These are phyloP conservation scores for Parnassius apollo DNA, from an alignment of 2,888 invertebrate species.

Conservation along the genomic window DNA sequence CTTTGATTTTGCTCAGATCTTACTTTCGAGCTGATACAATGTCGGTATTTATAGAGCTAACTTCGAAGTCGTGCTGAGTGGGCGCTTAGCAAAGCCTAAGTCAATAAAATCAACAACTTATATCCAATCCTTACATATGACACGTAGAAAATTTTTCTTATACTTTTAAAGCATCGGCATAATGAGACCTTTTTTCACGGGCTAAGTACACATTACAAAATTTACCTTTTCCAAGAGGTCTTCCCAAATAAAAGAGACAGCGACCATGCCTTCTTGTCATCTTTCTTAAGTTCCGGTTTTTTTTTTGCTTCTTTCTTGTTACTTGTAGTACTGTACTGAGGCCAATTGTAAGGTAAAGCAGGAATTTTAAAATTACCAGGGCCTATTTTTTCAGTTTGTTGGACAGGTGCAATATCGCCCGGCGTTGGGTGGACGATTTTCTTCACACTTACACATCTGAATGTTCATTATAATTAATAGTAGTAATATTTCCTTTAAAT, in stretches of 20 bases:
- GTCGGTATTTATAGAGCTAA: too few relatives aligned
- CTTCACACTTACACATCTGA: constrained; percentile 60
- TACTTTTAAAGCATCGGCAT: constrained; percentile 92
- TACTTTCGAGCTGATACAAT: too few relatives aligned
- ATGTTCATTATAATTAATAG: constrained; percentile 45
- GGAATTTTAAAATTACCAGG: constrained; percentile 68
- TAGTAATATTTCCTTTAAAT: neutral
- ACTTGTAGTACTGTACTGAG: constrained; percentile 45
- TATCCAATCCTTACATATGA: too few relatives aligned
- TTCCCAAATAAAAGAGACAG: constrained; percentile 94
- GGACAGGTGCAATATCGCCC: constrained; percentile 50
- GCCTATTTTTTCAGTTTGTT: constrained; percentile 45
- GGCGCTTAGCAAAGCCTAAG: too few relatives aligned
- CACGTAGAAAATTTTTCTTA: too few relatives aligned
- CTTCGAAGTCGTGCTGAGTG: too few relatives aligned
- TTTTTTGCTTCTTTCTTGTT: constrained; percentile 47
- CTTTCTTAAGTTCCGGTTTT: constrained; percentile 44
- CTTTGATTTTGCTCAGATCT: too few relatives aligned
- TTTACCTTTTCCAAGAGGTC: constrained; percentile 95
- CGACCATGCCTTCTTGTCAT: constrained; percentile 83
- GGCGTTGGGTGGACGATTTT: constrained; percentile 54
- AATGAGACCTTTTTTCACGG: constrained; percentile 92
- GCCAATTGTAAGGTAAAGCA: constrained; percentile 53
- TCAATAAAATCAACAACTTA: too few relatives aligned
- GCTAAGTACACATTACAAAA: constrained; percentile 98